Evolutionary conservation across 2,888 invertebrate species (phyloP), one percentile per base, ranked within the genome.

Genomic region (Pseudoips prasinana): DNA sequence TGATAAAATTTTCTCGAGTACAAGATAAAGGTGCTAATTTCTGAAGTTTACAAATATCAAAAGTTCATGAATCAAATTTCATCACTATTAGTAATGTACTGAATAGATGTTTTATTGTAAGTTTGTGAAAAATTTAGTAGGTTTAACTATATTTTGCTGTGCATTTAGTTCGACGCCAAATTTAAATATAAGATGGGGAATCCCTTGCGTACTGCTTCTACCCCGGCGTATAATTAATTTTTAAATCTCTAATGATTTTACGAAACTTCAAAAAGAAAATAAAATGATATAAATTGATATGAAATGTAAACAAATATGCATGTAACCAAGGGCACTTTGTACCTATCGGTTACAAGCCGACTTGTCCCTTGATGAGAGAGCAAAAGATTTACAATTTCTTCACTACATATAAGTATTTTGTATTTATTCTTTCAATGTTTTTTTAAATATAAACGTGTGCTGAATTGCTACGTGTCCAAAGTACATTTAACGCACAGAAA

Each of bases 321-420:
- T 83, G 86, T 86, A 88, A 86, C 86, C 85, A 80, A 88, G 84
- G 77, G 78, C 59, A 46, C 36, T 27, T 29, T 36, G 38, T 22
- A 47, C 77, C 72, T 46, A 79, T 88, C 84, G 71, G 85, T 85
- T 85, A 83, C 86, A 86, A 71, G 72, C 84, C 53, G 53, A 81
- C 73, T 86, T 87, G 84, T 73, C 51, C 37, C 53, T 61, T 56
- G 66, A 73, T 64, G 53, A 51, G 80, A 82, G 82, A 75, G 76
- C 70, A 58, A 11, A 29, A 51, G 55, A 58, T 60, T 64, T 58
- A 31, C 40, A 57, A 46, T 58, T 66, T 44, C n/a, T 55, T 54
- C 51, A 62, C 66, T 73, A 69, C 66, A 63, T 63, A 58, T 54
- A 61, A 10, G 18, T 19, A 25, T 34, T 36, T 33, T 17, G 3